These are phyloP conservation scores for Cantharis lateralis DNA, from an alignment of 2,888 invertebrate genomes.

Conservation along the genomic window DNA sequence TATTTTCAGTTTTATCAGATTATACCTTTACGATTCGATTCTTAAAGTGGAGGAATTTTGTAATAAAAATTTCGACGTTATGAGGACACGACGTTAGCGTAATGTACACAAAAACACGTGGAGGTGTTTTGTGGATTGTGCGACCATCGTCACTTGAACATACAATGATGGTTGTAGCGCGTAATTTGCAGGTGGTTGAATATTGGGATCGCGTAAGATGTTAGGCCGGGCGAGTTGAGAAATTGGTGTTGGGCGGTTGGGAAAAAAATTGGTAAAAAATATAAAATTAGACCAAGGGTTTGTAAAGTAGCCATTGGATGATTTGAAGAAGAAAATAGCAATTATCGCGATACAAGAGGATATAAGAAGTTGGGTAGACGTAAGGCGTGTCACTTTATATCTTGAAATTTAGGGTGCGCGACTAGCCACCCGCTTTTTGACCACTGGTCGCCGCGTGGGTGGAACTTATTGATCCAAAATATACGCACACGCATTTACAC, in stretches of 20 bases:
- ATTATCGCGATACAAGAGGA: constrained; percentile 23
- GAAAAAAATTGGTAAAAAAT: not conserved
- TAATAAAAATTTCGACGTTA: not conserved
- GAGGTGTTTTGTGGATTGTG: constrained; percentile 9
- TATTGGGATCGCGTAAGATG: not conserved
- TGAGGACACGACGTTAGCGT: constrained; percentile 5
- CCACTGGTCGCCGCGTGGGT: constrained; percentile 56
- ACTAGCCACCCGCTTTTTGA: constrained; percentile 49
- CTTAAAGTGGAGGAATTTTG: not conserved
- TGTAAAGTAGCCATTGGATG: constrained; percentile 4
- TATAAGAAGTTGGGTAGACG: constrained; percentile 29
- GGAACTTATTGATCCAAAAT: constrained; percentile 54
- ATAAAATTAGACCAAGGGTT: not conserved
- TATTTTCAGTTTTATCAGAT: constrained; percentile 7
- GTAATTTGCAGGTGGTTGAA: not conserved
- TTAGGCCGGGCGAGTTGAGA: not conserved
- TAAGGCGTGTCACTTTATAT: constrained; percentile 55
- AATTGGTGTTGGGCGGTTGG: not conserved
- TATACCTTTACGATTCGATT: not conserved
- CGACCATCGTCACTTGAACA: not conserved
- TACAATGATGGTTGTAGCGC: not conserved
- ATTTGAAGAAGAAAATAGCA: constrained; percentile 18
- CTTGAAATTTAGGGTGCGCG: constrained; percentile 56
- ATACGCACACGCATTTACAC: constrained; percentile 49
- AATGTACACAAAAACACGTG: constrained; percentile 22